These are phyloP conservation scores for Chromobotia macracanthus DNA, from an alignment of 2,797 vertebrate species.

Conservation along the genomic window DNA sequence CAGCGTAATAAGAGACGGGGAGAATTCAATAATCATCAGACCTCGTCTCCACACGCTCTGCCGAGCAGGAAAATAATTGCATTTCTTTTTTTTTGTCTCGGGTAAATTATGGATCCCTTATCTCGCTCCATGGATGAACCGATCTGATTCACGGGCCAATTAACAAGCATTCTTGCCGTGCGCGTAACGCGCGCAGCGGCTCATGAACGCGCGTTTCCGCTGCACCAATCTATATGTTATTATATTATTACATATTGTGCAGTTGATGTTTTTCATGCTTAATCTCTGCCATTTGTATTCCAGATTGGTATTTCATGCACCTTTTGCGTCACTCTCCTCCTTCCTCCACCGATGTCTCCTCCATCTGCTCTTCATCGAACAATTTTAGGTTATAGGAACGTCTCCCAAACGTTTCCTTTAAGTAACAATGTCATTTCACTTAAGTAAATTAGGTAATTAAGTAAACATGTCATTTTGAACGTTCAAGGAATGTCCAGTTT, in stretches of 20 bases:
- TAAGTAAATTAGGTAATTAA: too few relatives aligned
- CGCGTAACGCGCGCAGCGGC: conserved; percentile 19
- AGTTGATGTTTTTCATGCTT: neutral
- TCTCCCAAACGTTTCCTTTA: too few relatives aligned
- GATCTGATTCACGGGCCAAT: conserved; percentile 52
- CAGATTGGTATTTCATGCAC: too few relatives aligned
- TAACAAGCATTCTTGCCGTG: conserved; percentile 40
- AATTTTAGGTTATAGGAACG: too few relatives aligned
- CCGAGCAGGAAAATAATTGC: conserved; percentile 55
- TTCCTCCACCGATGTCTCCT: too few relatives aligned
- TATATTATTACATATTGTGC: neutral
- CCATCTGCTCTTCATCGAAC: too few relatives aligned
- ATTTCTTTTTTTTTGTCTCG: conserved; percentile 52
- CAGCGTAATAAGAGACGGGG: conserved; percentile 34
- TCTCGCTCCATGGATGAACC: conserved; percentile 49
- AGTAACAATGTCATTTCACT: too few relatives aligned
- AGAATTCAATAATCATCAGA: conserved; percentile 50
- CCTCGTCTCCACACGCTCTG: conserved; percentile 33
- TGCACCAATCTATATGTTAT: neutral
- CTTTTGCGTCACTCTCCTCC: too few relatives aligned
- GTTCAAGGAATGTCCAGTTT: too few relatives aligned
- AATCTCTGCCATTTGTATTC: neutral
- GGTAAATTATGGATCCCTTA: conserved; percentile 58
- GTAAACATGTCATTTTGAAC: too few relatives aligned
- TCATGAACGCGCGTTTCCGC: neutral